Evolutionary conservation across 2,113 vertebrate genomes (phyloP), one percentile per base, ranked within the genome.

Genomic region (Alectura lathami): DNA sequence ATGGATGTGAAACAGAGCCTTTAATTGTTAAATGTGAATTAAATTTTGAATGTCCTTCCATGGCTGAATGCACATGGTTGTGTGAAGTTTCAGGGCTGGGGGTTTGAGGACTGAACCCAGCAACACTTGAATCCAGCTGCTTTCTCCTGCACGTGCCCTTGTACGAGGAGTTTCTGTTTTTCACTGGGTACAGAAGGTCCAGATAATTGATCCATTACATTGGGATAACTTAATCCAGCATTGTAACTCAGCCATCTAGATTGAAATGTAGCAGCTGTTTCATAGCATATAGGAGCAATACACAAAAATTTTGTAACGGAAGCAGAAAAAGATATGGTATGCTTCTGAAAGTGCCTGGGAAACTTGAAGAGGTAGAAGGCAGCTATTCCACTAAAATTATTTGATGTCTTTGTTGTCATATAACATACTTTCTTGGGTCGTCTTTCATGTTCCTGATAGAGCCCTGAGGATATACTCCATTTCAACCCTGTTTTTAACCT

Each of bases 371-470:
- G 72, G 75, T 86, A 83, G 87, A 91, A 96, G 77, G 72, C 89
- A 95, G 91, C 68, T 95, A 82, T 93, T 93, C 78, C 17, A 0
- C 66, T 93, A 91, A 96, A 96, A 91, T 92, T 96, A 95, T 96
- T 95, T 97, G 94, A 97, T 96, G 88, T 97, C 94, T 97, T 96
- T 96, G 95, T 96, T 97, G 92, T 92, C 86, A 57, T 86, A 48
- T 93, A 94, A 96, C 92, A 88, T 96, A 88, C 91, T 93, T 96
- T 96, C 94, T 96, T 82, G 88, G 53, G 89, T 79, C 95, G 94
- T 92, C 93, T 97, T 97, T 97, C 94, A 97, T 96, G 97, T 97
- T 51, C 60, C 91, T 94, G 95, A 94, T 86, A 66, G 92, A 95
- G 83, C 92, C 96, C 96, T 84, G 78, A 95, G 97, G 96, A 96